These are phyloP conservation scores for Lophotriccus pileatus DNA, from an alignment of 2,797 vertebrate species.

Conservation along the genomic window DNA sequence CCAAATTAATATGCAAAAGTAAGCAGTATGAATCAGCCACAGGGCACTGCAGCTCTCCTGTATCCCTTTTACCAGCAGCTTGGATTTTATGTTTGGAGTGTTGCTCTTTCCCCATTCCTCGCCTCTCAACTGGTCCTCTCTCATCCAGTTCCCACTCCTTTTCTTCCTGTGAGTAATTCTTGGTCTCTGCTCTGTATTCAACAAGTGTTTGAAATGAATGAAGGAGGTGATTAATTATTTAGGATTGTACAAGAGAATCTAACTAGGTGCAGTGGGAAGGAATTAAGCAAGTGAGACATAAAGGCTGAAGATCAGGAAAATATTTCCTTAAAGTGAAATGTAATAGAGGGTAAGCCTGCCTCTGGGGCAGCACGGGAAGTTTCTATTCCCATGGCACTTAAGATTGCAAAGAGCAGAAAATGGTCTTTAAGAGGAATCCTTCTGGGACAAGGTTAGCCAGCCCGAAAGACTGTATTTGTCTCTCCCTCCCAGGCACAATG, in stretches of 20 bases:
- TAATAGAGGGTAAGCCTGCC: constrained; percentile 39
- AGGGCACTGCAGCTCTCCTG: background rate
- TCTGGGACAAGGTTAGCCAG: background rate
- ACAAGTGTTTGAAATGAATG: constrained; percentile 45
- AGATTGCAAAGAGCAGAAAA: constrained; percentile 36
- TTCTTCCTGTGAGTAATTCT: constrained; percentile 4
- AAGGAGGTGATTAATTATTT: constrained; percentile 50
- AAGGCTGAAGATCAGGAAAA: constrained; percentile 63
- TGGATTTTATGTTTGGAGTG: constrained; percentile 18
- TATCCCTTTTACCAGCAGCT: background rate
- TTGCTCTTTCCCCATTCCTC: background rate
- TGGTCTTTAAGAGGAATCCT: constrained; percentile 14
- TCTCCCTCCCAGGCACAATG: background rate
- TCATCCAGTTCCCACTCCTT: background rate
- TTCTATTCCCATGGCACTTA: background rate
- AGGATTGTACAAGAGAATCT: constrained; percentile 40
- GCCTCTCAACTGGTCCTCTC: background rate
- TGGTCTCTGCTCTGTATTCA: constrained; percentile 45
- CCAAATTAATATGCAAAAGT: constrained; percentile 40
- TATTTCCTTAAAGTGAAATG: constrained; percentile 56
- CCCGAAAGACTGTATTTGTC: background rate
- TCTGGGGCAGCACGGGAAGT: background rate
- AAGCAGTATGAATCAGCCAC: background rate
- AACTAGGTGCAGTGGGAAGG: constrained; percentile 42
- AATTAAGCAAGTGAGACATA: constrained; percentile 57